Percentiles rank a stretch among this genome's conserved stretches.
Evolutionary conservation across 2,888 invertebrate species (phyloP).

Genomic region (Luperina nickerlii): DNA sequence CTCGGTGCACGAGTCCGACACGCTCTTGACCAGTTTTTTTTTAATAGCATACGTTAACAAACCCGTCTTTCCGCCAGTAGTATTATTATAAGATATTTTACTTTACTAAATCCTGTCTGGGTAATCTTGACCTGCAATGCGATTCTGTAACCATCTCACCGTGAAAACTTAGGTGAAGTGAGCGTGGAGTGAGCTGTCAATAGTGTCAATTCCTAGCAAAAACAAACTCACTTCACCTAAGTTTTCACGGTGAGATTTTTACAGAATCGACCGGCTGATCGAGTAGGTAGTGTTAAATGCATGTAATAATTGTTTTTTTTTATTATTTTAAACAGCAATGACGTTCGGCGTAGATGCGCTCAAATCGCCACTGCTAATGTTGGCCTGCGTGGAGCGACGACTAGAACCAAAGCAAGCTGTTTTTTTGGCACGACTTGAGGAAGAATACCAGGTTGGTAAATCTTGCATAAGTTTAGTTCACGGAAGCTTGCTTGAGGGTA

Average conservation of each 20-base stretch:
- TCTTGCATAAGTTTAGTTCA: not conserved
- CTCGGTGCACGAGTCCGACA: too few relatives aligned
- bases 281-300: not conserved
- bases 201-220: too few relatives aligned
- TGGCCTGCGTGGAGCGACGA: slow-evolving; percentile 95
- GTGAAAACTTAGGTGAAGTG: too few relatives aligned
- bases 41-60: not conserved
- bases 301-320: slow-evolving; percentile 7
- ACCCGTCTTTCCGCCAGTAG: not conserved
- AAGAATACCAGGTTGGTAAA: slow-evolving; percentile 95
- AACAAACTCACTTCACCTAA: too few relatives aligned
- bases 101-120: not conserved
- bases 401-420: slow-evolving; percentile 96
- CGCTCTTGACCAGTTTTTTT: too few relatives aligned
- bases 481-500: not conserved
- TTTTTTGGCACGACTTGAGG: slow-evolving; percentile 95
- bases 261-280: too few relatives aligned
- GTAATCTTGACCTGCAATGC: not conserved
- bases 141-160: too few relatives aligned
- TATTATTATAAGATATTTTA: not conserved
- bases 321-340: slow-evolving; percentile 91
- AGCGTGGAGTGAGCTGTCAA: too few relatives aligned
- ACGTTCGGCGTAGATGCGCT: slow-evolving; percentile 96
- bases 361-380: slow-evolving; percentile 96
- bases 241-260: too few relatives aligned